phyloP scores from a whole-genome alignment of 2,113 vertebrate species.

The zebrafish (Danio rerio) region DNA sequence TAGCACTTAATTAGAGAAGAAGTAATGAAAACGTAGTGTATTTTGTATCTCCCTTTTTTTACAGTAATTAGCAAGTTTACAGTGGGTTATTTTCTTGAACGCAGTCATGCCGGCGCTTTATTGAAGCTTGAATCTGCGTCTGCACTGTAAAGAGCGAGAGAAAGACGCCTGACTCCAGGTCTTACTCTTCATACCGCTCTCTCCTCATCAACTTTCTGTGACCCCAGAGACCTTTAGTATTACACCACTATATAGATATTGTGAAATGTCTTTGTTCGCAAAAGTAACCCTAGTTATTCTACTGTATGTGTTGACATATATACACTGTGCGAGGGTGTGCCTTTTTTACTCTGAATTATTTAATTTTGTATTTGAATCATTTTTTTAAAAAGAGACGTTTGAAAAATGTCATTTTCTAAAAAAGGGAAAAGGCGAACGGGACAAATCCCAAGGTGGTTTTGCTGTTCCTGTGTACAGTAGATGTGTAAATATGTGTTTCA shows the following conservation, averaged over 20 bases:
- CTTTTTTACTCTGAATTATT: slow-evolving; percentile 83
- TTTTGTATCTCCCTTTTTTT: slow-evolving; percentile 80
- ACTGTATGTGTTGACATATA: slow-evolving; percentile 72
- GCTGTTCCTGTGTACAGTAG: slow-evolving; percentile 39
- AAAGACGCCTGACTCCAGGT: slow-evolving; percentile 22
- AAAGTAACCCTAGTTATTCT: slow-evolving; percentile 75
- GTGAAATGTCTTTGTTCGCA: slow-evolving; percentile 62
- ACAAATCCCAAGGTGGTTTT: slow-evolving; percentile 65
- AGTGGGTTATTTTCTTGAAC: slow-evolving; percentile 63
- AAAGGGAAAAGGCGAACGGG: slow-evolving; percentile 30
- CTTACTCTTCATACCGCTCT: slow-evolving; percentile 24
- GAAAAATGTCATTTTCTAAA: slow-evolving; percentile 73
- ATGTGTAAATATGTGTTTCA: slow-evolving; percentile 51
- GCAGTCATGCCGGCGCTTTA: slow-evolving; percentile 50
- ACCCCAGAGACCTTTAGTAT: slow-evolving; percentile 48
- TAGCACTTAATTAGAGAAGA: slow-evolving; percentile 62
- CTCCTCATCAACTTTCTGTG: slow-evolving; percentile 30
- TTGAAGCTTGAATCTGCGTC: slow-evolving; percentile 36
- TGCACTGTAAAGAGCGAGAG: slow-evolving; percentile 28
- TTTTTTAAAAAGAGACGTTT: slow-evolving; percentile 70
- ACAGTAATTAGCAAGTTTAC: slow-evolving; percentile 65
- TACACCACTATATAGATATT: slow-evolving; percentile 46
- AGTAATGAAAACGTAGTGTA: slow-evolving; percentile 64
- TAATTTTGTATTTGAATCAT: slow-evolving; percentile 80
- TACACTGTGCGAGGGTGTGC: slow-evolving; percentile 96